Base-by-base conservation (phyloP, 2,888 invertebrate species). In the Apamea monoglypha region DNA sequence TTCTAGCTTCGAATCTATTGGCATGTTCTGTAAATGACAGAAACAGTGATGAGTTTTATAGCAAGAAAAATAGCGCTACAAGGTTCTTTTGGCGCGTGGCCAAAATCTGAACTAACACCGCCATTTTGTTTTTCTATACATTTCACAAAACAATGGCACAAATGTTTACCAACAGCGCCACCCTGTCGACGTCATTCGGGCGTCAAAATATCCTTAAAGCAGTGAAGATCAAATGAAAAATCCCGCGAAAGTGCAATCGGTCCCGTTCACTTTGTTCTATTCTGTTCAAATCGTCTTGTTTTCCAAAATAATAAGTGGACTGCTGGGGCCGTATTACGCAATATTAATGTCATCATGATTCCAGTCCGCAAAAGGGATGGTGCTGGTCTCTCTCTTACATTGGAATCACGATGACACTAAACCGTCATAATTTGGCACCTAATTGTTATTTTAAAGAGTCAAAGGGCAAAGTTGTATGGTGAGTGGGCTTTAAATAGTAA, bases 1-100 rank as follows among this genome's bases (percentile, higher is more conserved):
- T 70, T 96, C 96, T 14, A 96, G 64, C 74, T 96, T 97, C 0
- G 94, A 90, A 32, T 97, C 97, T 47, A 93, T 92, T 29, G 96
- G 96, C 92, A 96, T 92, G 89, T 97, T 97, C 96, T 97, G 94
- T 6, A 80, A 66, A 64, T 25, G 14, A 67, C 14, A 36, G 21
- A 12, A 44, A 16, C 7, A 5, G 16, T 32, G 1, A 16, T 73
- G 21, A 83, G 29, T 69, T 80, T 61, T 1, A 36, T 25, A 36
- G 8, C 7, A 50, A 40, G 10, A 44, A 14, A 74, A 68, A 44
- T 6, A 44, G 16, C 25, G 40, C 25, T 44, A 68, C 29, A 44
- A 32, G 16, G 0, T 40, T 21, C 40, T 72, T n/a, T n/a, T n/a
- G 36, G 40, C 21, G 21, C 40, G 40, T 40, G 40, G 40, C 10